Percentiles rank a stretch among this genome's conserved stretches.
These are phyloP conservation scores for Thymelicus lineola DNA, from an alignment of 2,888 invertebrate genomes.

Conservation along the genomic window DNA sequence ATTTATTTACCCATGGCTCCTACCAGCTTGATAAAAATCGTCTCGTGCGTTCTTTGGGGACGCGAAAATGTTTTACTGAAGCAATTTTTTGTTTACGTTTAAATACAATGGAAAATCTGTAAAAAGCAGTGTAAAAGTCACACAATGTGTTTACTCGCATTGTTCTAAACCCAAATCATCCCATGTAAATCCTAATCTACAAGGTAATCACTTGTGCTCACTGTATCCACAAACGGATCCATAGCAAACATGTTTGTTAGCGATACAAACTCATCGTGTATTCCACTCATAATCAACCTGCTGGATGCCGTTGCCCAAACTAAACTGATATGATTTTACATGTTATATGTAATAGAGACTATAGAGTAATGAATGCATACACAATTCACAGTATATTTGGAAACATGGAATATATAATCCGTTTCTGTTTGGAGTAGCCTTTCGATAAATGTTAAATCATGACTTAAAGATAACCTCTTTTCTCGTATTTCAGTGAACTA, in stretches of 20 bases:
- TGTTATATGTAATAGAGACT: background rate
- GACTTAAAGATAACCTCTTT: background rate
- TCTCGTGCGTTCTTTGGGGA: constrained; percentile 1
- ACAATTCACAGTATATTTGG: background rate
- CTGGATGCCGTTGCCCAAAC: constrained; percentile 2
- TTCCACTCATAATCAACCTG: constrained; percentile 17
- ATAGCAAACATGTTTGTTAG: constrained; percentile 22
- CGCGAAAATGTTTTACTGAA: background rate
- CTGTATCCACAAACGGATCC: constrained; percentile 12
- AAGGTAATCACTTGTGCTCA: constrained; percentile 10
- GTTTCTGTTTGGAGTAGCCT: background rate
- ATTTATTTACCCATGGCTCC: constrained; percentile 48
- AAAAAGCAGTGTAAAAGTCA: too few species aligned
- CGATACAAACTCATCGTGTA: constrained; percentile 23
- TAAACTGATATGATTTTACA: constrained; percentile 2
- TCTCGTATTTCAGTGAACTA: too few species aligned
- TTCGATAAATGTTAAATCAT: too few species aligned
- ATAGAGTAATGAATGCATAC: background rate
- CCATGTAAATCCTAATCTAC: constrained; percentile 7
- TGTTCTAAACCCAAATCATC: background rate
- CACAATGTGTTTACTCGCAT: background rate
- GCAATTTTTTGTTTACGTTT: too few species aligned
- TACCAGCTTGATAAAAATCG: constrained; percentile 24
- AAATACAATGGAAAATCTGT: too few species aligned
- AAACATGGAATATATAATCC: background rate